Evolutionary conservation across 1,140 invertebrate species (phyloP), one percentile per base, ranked within the genome.

Genomic region (Drosophila nikananu): DNA sequence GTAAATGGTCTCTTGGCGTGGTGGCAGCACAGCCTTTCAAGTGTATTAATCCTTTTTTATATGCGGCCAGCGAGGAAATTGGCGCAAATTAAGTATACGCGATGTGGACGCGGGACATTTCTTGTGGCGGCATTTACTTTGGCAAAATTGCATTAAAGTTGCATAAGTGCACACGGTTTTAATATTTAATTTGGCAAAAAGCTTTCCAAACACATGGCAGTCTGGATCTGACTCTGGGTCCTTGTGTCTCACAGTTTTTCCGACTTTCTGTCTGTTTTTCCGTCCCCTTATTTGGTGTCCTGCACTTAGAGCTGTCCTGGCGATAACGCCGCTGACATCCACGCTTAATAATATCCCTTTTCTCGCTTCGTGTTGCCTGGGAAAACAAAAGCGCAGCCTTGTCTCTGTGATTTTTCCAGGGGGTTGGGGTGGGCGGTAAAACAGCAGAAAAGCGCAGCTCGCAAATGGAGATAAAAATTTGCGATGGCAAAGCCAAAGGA

Each of bases 151-250:
- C 89, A 91, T 91, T 91, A 91, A 91, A 91, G 84, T 91, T 91
- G 89, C 81, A 91, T 91, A 91, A 87, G 81, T 91, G 89, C 89
- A 91, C 79, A 91, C 83, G 79, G 78, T 82, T 84, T 91, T 91
- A 91, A 91, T 91, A 91, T 91, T 91, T 91, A 91, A 91, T 91
- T 91, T 91, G 79, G 78, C 77, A 91, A 91, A 90, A 80, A 87
- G 87, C 89, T 91, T 91, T 91, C 59, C 81, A 70, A 89, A 90
- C 78, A 75, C 68, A 63, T 52, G 7, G 48, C 60, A 65, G 30
- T n/a, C 64, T 46, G 64, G 37, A 48, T 67, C 51, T 42, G 32
- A 49, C 61, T 63, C 25, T 35, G 3, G 35, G 35, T 77, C 46
- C 48, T 66, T 49, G 62, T 70, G 49, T 46, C 55, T n/a, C 12